Percentiles rank a stretch among this genome's conserved stretches.
phyloP scores from a whole-genome alignment of 1,140 invertebrate genomes.

The Ericerus pela region DNA sequence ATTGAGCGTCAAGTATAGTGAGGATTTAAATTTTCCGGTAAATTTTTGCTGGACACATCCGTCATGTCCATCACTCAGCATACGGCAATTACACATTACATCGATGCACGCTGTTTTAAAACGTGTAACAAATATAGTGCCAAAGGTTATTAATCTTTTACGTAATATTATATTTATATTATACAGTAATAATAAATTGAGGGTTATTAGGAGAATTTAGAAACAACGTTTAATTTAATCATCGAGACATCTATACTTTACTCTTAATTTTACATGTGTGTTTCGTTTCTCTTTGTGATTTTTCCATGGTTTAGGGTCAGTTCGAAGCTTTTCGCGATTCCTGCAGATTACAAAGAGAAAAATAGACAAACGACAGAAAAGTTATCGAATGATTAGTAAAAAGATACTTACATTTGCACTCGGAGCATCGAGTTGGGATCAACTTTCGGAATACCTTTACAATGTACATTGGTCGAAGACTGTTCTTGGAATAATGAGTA shows the following conservation, averaged over 20 bases:
- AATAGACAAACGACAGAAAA: background rate
- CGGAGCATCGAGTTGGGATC: slow-evolving; percentile 1
- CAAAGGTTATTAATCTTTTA: no score
- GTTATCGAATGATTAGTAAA: slow-evolving; percentile 13
- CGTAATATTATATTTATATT: no score
- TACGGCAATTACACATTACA: no score
- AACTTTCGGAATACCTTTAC: slow-evolving; percentile 15
- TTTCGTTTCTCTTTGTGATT: slow-evolving; percentile 38
- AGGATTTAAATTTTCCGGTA: no score
- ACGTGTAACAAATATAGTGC: no score
- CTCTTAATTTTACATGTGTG: slow-evolving; percentile 42
- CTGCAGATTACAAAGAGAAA: background rate
- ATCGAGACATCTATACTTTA: slow-evolving; percentile 37
- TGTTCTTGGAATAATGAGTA: slow-evolving; percentile 13
- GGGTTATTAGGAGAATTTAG: no score
- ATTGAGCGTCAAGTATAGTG: no score
- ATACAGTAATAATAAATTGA: no score
- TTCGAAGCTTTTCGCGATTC: background rate
- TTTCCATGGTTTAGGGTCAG: slow-evolving; percentile 37
- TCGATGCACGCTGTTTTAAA: no score
- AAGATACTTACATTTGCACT: background rate
- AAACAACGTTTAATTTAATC: slow-evolving; percentile 48
- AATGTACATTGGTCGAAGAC: slow-evolving; percentile 6
- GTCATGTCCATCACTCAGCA: no score
- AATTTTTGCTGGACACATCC: no score